Base-by-base conservation (phyloP, 2,113 vertebrate species). In the Lates calcarifer region DNA sequence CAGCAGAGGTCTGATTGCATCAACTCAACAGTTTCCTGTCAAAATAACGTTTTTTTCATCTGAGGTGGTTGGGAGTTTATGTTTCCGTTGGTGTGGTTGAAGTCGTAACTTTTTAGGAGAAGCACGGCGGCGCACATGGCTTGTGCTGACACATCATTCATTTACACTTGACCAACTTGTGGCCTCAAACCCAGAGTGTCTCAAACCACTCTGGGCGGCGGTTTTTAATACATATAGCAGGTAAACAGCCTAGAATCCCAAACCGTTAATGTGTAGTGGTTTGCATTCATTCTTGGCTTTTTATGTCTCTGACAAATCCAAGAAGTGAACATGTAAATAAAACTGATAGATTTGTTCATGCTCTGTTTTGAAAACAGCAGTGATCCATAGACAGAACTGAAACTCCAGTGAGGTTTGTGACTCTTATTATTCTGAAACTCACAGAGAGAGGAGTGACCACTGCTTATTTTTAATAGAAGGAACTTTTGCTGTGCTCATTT, bases 401-500 rank as follows among this genome's bases (percentile, higher is more conserved):
- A 64, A 41, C 24, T 15, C 28, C 39, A 73, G 31, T 5, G 13
- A 67, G 57, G 47, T 68, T 41, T 24, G 56, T n/a, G n/a, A 47
- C 31, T 35, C 53, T 9, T 71, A 22, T 51, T 65, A 13, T 33
- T 71, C 41, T 53, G 0, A 51, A 37, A 41, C 18, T 71, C 63
- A 35, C 3, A 49, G 13, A 49, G 39, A 55, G 62, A 20, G 28
- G 33, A 26, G 61, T 4, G 1, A 12, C 39, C 8, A 13, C 55
- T 58, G 60, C 81, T 87, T 89, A 57, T 89, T 88, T 88, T 88
- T 45, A 72, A 37, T 5, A 68, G 72, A 61, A 61, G 51, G 79
- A 79, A 66, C 74, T 85, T 83, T 83, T 70, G 74, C 72, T 45
- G 70, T 35, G 69, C 71, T 82, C 70, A 61, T 86, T 88, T 87